phyloP scores from a whole-genome alignment of 2,888 invertebrate species.

The Ectemnius lituratus region DNA sequence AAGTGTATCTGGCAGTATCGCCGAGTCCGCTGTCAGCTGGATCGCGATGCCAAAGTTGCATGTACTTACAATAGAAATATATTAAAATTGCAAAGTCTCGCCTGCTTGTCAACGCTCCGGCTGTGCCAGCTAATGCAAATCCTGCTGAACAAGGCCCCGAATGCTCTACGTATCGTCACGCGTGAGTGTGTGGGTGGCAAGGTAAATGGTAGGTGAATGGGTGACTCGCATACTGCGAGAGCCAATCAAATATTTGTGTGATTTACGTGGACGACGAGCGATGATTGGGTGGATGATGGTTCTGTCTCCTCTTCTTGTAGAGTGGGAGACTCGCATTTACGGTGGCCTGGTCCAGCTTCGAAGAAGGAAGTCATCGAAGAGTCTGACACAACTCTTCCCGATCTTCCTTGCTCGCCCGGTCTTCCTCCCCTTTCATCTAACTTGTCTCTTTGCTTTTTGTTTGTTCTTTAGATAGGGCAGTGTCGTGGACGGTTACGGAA shows the following conservation, averaged over 20 bases:
- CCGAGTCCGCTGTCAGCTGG: conserved; percentile 13
- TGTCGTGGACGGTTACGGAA: conserved; percentile 77
- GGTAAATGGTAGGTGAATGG: not conserved
- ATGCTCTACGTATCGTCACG: conserved; percentile 7
- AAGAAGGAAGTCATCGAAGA: no score
- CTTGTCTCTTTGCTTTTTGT: conserved; percentile 7
- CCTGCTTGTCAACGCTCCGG: conserved; percentile 5
- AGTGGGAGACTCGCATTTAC: not conserved
- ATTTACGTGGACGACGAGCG: conserved; percentile 49
- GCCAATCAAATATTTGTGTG: conserved; percentile 25
- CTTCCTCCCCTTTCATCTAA: conserved; percentile 5
- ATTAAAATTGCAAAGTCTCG: conserved; percentile 71
- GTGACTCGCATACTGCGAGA: not conserved
- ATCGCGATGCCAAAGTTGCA: conserved; percentile 53
- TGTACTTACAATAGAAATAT: conserved; percentile 72
- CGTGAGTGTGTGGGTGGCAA: conserved; percentile 14
- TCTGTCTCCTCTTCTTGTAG: not conserved
- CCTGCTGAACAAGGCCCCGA: not conserved
- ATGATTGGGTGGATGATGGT: conserved; percentile 7
- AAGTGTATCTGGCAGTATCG: conserved; percentile 19
- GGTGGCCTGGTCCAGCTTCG: no score
- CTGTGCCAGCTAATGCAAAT: not conserved
- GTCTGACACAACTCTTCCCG: not conserved
- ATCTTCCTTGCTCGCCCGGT: not conserved
- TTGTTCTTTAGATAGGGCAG: conserved; percentile 71